Conservation (phyloP, 1,140 invertebrate species). For the Scaptomyza graminum region DNA sequence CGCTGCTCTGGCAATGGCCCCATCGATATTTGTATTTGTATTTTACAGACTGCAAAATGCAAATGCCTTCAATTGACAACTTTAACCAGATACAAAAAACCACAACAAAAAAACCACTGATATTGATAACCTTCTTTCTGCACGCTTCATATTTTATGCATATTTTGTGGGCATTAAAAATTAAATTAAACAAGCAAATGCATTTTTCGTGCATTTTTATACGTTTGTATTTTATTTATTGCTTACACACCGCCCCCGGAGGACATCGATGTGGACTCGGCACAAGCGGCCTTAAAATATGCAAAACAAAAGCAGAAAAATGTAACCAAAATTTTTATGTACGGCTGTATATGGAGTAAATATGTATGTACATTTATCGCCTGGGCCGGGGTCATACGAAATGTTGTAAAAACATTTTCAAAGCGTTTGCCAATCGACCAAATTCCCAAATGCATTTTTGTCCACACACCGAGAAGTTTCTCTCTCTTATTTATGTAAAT, state of each 20-base stretch:
- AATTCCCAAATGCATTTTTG: constrained; percentile 33
- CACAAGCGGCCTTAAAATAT: constrained; percentile 64
- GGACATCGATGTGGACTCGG: constrained; percentile 14
- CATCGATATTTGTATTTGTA: constrained; percentile 45
- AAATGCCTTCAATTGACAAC: constrained; percentile 49
- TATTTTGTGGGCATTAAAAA: constrained; percentile 82
- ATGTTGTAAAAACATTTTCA: constrained; percentile 79
- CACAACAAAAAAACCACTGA: constrained; percentile 1
- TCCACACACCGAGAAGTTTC: constrained; percentile 7
- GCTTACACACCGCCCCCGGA: constrained; percentile 34
- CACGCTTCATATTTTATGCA: constrained; percentile 77
- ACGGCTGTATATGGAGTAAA: constrained; percentile 2
- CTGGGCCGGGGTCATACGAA: constrained; percentile 29
- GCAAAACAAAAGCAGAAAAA: constrained; percentile 40
- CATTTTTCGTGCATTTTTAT: constrained; percentile 47
- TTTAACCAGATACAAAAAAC: constrained; percentile 11
- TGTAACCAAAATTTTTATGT: not conserved
- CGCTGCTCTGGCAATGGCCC: constrained; percentile 34
- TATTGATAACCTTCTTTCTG: constrained; percentile 36
- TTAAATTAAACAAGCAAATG: constrained; percentile 81
- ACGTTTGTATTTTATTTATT: constrained; percentile 56
- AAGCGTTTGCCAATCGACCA: constrained; percentile 50
- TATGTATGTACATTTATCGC: not conserved
- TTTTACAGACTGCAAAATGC: constrained; percentile 43
- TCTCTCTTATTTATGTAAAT: constrained; percentile 31